Base-by-base conservation (phyloP, 2,888 invertebrate species). In the Serripes groenlandicus region DNA sequence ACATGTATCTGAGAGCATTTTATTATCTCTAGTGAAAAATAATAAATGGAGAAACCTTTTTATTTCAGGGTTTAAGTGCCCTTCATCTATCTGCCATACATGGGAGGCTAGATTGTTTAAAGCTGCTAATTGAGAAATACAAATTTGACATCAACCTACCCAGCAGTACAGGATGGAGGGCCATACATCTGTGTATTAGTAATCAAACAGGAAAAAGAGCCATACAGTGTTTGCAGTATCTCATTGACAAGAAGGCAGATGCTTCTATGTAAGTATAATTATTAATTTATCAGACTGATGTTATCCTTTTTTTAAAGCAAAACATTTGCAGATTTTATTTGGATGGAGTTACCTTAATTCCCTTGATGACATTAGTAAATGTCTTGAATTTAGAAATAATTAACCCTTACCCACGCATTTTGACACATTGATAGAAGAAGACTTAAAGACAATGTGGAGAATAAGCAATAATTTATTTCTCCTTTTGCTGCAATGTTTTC, bases 21-120 rank as follows among this genome's bases (percentile, higher is more conserved):
- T n/a, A n/a, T n/a, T n/a, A n/a, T n/a, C n/a, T n/a, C n/a, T n/a
- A n/a, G n/a, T n/a, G n/a, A n/a, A n/a, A n/a, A n/a, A n/a, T n/a
- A n/a, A n/a, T n/a, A n/a, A n/a, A n/a, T n/a, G n/a, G n/a, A n/a
- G n/a, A n/a, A n/a, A 18, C 42, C 42, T 28, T 60, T 76, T 23
- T 15, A 32, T 75, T 81, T 58, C 83, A 92, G 92, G 92, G 92
- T 23, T 79, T 94, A 21, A 90, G 94, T 18, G 92, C 94, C 9
- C 81, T 94, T n/a, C 94, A 94, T 85, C 86, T 94, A 15, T 91
- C 94, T 28, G 92, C 94, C 11, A 92, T 94, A 30, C 94, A 94
- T 85, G 94, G 94, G 4, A 88, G 94, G 15, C 81, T 94, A 32
- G 93, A 94, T 18, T 94, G 94, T 83, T 78, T 94, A 28, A 91